Conservation (phyloP, 2,797 vertebrate genomes). For the Crocodylus rhombifer region DNA sequence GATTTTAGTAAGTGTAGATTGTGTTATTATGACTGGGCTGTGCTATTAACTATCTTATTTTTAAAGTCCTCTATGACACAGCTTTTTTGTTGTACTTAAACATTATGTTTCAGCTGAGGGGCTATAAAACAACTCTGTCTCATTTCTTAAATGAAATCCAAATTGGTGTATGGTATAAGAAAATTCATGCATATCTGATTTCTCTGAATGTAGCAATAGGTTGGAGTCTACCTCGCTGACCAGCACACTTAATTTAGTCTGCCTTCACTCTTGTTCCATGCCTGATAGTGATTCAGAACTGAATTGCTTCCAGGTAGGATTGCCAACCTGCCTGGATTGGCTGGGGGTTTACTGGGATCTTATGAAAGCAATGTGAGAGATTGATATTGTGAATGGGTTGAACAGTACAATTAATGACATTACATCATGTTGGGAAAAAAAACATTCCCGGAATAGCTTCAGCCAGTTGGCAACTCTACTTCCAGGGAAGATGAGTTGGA, state of each 20-base stretch:
- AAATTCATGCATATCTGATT: background rate
- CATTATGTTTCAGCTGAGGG: background rate
- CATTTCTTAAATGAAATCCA: background rate
- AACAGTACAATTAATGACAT: too few relatives aligned
- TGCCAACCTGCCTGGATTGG: too few relatives aligned
- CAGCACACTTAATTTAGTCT: fast-evolving
- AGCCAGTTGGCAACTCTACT: background rate
- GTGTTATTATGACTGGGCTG: background rate
- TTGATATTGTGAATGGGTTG: too few relatives aligned
- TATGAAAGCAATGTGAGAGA: too few relatives aligned
- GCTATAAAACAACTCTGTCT: background rate
- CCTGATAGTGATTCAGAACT: background rate
- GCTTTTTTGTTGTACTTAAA: background rate
- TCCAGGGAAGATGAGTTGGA: background rate
- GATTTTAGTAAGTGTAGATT: background rate
- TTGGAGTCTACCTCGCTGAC: background rate
- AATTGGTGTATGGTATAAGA: background rate
- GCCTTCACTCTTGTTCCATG: background rate
- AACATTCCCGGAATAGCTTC: too few relatives aligned
- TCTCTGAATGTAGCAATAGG: background rate
- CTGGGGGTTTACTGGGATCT: too few relatives aligned
- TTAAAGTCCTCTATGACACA: background rate
- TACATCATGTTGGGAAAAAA: too few relatives aligned
- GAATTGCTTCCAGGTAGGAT: background rate
- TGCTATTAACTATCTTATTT: background rate